Base-by-base conservation (phyloP, 1,140 invertebrate genomes). In the Andricus grossulariae region DNA sequence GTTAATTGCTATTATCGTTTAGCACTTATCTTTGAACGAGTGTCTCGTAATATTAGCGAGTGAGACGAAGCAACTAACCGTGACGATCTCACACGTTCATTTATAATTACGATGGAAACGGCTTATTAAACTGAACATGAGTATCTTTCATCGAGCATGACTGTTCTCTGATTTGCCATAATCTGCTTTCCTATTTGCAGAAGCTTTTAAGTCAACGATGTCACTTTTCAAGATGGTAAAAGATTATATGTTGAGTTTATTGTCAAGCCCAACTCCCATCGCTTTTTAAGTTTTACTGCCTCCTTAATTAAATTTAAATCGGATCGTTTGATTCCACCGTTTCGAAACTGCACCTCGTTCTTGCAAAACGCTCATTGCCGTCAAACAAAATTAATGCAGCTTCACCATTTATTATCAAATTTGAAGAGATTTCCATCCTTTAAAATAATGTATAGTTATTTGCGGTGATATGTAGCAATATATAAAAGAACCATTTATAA, bases 101-200 rank as follows among this genome's bases (percentile, higher is more conserved):
- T 66, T 66, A 66, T 66, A 66, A 66, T 66, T 66, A 66, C 60
- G 60, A 66, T 66, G 60, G 60, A 66, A 66, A 66, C 60, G 60
- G 60, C 60, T 66, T 66, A 66, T 66, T 66, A 66, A 66, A 66
- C 60, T 16, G 60, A 66, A 66, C 60, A 66, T 32, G 60, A 66
- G 60, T 66, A 66, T 66, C 60, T 66, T 66, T 66, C 60, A 66
- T 66, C 60, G 60, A 66, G 60, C 60, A 66, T 66, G 60, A 66
- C 60, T 66, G 60, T 66, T 39, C 39, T 66, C 60, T 66, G 60
- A 66, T 66, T 66, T 66, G 60, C 60, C 25, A 66, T 66, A 66
- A 66, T 66, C 39, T 66, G 60, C 32, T 25, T 66, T 66, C 16
- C 21, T 13, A 32, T 15, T 32, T 32, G 32, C 60, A 32, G 60